Percentiles rank a stretch among this genome's conserved stretches.
Evolutionary conservation across 2,888 invertebrate genomes (phyloP).

Genomic region (Aleiodes leptofemur): DNA sequence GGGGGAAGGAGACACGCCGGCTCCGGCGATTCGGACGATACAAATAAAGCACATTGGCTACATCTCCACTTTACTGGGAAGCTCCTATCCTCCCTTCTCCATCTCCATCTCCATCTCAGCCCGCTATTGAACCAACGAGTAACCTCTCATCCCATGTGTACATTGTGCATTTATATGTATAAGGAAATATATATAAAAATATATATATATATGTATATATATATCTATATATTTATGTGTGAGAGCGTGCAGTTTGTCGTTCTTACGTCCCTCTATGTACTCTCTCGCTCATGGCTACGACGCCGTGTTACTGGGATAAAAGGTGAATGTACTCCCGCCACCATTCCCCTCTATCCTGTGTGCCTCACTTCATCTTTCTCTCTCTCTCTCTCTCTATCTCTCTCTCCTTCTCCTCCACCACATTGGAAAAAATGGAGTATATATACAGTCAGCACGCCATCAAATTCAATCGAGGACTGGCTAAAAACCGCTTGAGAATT

Average conservation of each 20-base stretch:
- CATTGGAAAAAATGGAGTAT: conserved; percentile 35
- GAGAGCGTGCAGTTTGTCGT: conserved; percentile 66
- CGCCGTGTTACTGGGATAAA: conserved; percentile 76
- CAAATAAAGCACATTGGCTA: conserved; percentile 65
- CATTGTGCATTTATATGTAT: conserved; percentile 10
- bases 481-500: no score
- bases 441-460: conserved; percentile 22
- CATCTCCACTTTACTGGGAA: neutral
- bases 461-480: no score
- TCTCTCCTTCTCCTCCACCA: conserved; percentile 30
- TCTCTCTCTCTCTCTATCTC: neutral
- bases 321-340: conserved; percentile 73
- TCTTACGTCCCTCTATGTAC: conserved; percentile 62
- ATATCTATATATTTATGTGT: conserved; percentile 35
- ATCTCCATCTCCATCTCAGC: conserved; percentile 34
- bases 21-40: conserved; percentile 65
- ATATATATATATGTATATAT: conserved; percentile 14
- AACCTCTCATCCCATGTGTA: conserved; percentile 41
- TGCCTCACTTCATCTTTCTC: conserved; percentile 36
- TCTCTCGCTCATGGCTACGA: conserved; percentile 65
- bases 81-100: conserved; percentile 19
- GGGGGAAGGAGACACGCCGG: conserved; percentile 60
- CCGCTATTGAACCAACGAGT: conserved; percentile 34
- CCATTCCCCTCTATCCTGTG: conserved; percentile 37
- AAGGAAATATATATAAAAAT: conserved; percentile 10